These are phyloP conservation scores for Berghia stephanieae DNA, from an alignment of 1,140 invertebrate species.

Conservation along the genomic window DNA sequence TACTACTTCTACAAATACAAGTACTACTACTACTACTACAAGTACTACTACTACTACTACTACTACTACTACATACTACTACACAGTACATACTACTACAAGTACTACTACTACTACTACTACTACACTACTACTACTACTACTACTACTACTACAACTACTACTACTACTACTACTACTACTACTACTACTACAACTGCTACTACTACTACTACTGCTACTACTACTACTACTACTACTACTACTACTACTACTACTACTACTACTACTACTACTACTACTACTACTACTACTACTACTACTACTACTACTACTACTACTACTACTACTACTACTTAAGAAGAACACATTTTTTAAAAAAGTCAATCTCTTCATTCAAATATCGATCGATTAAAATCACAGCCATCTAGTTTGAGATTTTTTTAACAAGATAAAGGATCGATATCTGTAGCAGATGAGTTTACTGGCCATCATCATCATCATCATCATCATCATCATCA, in stretches of 20 bases:
- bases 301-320: constrained; percentile 1
- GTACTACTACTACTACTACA: not conserved
- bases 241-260: not conserved
- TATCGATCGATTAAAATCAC: no score
- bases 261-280: not conserved
- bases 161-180: constrained; percentile 6
- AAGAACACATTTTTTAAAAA: no score
- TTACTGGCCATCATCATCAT: not conserved
- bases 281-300: constrained; percentile 2
- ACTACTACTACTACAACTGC: not conserved
- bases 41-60: not conserved
- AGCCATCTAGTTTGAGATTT: no score
- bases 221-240: not conserved
- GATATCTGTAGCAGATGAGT: no score
- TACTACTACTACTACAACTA: not conserved
- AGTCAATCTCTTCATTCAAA: no score
- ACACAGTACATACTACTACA: not conserved
- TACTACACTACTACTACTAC: constrained; percentile 3
- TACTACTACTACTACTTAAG: no score
- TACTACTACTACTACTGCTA: not conserved
- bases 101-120: constrained; percentile 11
- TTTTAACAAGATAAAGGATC: no score
- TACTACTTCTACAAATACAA: not conserved
- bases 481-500: constrained; percentile 2
- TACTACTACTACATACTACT: not conserved